Percentiles rank a stretch among this genome's conserved stretches.
Evolutionary conservation across 2,888 invertebrate species (phyloP).

Genomic region (Steinernema scapterisci): DNA sequence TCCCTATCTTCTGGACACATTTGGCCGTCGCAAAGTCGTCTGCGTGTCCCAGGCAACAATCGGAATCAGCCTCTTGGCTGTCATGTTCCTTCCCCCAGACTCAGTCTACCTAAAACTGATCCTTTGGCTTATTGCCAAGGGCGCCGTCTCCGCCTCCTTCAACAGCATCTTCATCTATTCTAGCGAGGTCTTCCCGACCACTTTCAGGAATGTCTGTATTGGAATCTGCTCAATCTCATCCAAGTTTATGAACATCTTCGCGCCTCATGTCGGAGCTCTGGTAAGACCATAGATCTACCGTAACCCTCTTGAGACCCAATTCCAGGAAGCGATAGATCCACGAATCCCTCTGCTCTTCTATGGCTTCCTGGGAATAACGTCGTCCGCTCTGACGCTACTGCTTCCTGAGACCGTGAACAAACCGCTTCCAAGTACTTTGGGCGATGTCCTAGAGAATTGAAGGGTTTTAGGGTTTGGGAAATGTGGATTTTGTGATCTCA

Average conservation of each 20-base stretch:
- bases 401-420: slow-evolving; percentile 42
- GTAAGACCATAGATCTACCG: slow-evolving; percentile 38
- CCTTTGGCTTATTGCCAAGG: slow-evolving; percentile 60
- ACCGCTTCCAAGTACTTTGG: slow-evolving; percentile 38
- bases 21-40: slow-evolving; percentile 42
- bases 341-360: slow-evolving; percentile 39
- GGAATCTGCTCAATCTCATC: slow-evolving; percentile 49
- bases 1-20: slow-evolving; percentile 53
- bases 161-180: slow-evolving; percentile 61
- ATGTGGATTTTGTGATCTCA: no score
- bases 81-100: slow-evolving; percentile 29
- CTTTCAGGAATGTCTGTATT: slow-evolving; percentile 46
- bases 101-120: slow-evolving; percentile 33
- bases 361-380: slow-evolving; percentile 38
- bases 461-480: no score
- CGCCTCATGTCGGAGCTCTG: slow-evolving; percentile 48
- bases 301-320: background rate
- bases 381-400: slow-evolving; percentile 37
- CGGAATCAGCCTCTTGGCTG: slow-evolving; percentile 35
- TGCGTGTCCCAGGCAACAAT: slow-evolving; percentile 34
- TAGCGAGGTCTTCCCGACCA: slow-evolving; percentile 56
- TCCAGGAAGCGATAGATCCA: slow-evolving; percentile 39
- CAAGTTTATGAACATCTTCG: slow-evolving; percentile 47
- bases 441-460: slow-evolving; percentile 2
- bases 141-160: slow-evolving; percentile 54